Evolutionary conservation across 64 coral and sea anemone genomes (phyloP), one percentile per base, ranked within the genome.

Genomic region (Anthopleura sola): DNA sequence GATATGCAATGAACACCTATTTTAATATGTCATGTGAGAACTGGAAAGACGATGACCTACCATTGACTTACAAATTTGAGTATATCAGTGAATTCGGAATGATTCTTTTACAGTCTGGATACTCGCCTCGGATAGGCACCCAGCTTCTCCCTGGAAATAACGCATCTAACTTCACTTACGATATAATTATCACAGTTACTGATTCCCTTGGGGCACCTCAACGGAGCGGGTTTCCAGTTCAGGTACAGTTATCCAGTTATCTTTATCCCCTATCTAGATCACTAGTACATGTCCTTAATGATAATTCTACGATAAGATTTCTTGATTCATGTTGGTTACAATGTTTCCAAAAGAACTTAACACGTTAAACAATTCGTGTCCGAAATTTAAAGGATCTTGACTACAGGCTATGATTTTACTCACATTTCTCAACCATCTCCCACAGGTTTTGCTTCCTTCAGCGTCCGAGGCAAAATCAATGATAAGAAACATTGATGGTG

Each of bases 1-100:
- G 82, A 3, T 54, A 36, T 54, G 82, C 82, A 55, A 83, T 83
- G 82, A 56, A 83, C 14, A 83, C 82, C 29, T 56, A 83, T 31
- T 83, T 31, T 38, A 83, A 56, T 23, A 83, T 83, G 32, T 83
- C 82, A 54, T 83, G 82, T 39, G 49, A 55, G 18, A 83, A 83
- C 48, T 83, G 82, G 82, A 60, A 83, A 83, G 82, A 83, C 50
- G 50, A 83, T 10, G 82, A 83, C 51, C 32, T 83, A 14, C 82
- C 82, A 0, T 16, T 83, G 34, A 56, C 46, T 33, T 83, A 54
- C 33, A 56, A 60, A 29, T 83, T 83, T 20, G 29, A 49, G 44
- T 83, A 83, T 15, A 11, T 58, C 18, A 83, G 82, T 56, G 82
- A 83, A 39, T 83, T 83, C 16, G 82, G 82, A 24, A 49, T 56